These are phyloP conservation scores for Lipophrys pholis DNA, from an alignment of 2,113 vertebrate genomes.

Conservation along the genomic window DNA sequence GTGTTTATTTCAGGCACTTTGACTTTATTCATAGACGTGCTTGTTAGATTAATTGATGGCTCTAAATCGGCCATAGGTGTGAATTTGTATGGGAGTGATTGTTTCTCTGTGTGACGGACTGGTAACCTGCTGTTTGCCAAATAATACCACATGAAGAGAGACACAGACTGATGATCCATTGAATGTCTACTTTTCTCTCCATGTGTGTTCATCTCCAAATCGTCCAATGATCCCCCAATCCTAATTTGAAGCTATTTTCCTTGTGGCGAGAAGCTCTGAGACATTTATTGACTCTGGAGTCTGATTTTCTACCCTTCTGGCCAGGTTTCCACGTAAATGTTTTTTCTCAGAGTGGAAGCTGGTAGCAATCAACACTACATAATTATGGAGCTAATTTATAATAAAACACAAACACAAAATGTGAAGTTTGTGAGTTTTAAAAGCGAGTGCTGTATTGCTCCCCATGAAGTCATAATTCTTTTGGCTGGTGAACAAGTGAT, in stretches of 20 bases:
- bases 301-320: not conserved
- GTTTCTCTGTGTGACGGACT: no score
- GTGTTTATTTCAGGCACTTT: no score
- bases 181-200: not conserved
- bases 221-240: not conserved
- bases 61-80: no score
- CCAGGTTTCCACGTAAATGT: not conserved
- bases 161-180: not conserved
- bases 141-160: not conserved
- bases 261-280: not conserved
- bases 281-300: constrained; percentile 4
- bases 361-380: constrained; percentile 54
- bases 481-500: constrained; percentile 63
- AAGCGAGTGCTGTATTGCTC: constrained; percentile 16
- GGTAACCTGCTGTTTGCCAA: no score
- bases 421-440: constrained; percentile 9
- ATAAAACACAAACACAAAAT: constrained; percentile 52
- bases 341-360: constrained; percentile 40
- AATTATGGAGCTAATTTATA: constrained; percentile 49
- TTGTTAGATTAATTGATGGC: no score
- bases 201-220: not conserved
- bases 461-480: constrained; percentile 53
- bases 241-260: not conserved
- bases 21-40: no score
- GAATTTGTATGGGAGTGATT: no score